Percentiles rank a stretch among this genome's conserved stretches.
These are phyloP conservation scores for Drosophila rubida DNA, from an alignment of 2,888 invertebrate genomes.

Conservation along the genomic window DNA sequence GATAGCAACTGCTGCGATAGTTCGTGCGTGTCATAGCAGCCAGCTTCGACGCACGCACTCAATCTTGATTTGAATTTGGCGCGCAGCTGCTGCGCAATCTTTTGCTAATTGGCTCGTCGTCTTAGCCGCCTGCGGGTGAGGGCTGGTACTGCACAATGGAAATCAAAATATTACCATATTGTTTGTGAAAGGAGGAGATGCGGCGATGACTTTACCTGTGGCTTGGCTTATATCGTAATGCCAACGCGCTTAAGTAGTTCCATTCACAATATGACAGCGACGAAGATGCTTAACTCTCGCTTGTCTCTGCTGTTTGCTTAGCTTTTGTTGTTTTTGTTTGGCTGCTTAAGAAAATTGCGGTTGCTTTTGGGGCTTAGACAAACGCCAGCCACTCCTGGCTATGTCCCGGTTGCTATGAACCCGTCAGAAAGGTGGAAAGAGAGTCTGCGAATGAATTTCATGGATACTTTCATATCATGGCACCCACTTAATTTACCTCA, in stretches of 20 bases:
- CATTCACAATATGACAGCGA: slow-evolving; percentile 45
- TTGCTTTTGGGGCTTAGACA: slow-evolving; percentile 47
- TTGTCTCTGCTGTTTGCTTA: slow-evolving; percentile 13
- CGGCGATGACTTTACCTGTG: slow-evolving; percentile 32
- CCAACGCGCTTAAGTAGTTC: slow-evolving; percentile 66
- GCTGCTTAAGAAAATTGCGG: slow-evolving; percentile 68
- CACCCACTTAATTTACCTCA: slow-evolving; percentile 70
- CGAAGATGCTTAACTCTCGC: slow-evolving; percentile 28
- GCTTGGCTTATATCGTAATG: slow-evolving; percentile 54
- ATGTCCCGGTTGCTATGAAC: slow-evolving; percentile 32
- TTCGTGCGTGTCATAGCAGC: slow-evolving; percentile 4
- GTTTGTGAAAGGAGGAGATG: neutral
- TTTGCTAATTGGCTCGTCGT: neutral
- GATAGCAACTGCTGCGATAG: slow-evolving; percentile 13
- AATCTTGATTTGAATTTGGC: neutral
- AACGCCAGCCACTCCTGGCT: neutral
- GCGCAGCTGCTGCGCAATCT: neutral
- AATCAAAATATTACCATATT: slow-evolving; percentile 10
- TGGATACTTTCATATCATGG: slow-evolving; percentile 55
- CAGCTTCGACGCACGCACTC: neutral
- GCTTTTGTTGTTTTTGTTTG: slow-evolving; percentile 48
- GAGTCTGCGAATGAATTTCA: slow-evolving; percentile 40
- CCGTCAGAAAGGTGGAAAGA: neutral
- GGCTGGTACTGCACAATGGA: neutral
- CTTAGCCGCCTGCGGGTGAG: neutral